Conservation (phyloP, 2,888 invertebrate species). For the Trissoscelio sp. region DNA sequence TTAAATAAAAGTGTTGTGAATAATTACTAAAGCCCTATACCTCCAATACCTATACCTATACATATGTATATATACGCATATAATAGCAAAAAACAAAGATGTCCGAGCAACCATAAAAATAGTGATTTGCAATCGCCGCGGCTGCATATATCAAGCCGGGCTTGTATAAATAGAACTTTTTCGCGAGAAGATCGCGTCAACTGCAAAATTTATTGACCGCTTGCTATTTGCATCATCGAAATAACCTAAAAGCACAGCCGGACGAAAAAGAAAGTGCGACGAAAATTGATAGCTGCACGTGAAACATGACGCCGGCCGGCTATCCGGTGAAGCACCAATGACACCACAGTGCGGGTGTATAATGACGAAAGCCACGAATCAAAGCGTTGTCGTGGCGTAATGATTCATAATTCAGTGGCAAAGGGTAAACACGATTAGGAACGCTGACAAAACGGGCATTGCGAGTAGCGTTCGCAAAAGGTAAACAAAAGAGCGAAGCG, state of each 20-base stretch:
- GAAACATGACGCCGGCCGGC: background rate
- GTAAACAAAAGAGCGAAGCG: conserved; percentile 60
- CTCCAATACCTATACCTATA: too few species aligned
- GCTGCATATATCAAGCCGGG: conserved; percentile 6
- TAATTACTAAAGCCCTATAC: too few species aligned
- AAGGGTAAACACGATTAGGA: conserved; percentile 39
- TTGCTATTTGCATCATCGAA: conserved; percentile 9
- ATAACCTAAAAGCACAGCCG: conserved; percentile 13
- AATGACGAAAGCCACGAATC: conserved; percentile 8
- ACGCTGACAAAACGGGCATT: conserved; percentile 32
- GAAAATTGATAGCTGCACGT: conserved; percentile 9
- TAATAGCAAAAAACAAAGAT: too few species aligned
- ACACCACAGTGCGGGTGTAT: too few species aligned
- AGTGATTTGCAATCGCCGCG: conserved; percentile 18
- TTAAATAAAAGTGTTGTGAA: too few species aligned
- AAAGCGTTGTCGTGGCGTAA: background rate
- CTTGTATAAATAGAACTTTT: conserved; percentile 29
- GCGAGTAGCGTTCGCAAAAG: conserved; percentile 47
- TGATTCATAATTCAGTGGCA: conserved; percentile 37
- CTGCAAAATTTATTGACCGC: conserved; percentile 11
- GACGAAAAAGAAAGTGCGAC: too few species aligned
- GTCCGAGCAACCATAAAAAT: conserved; percentile 20
- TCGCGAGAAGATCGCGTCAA: conserved; percentile 11
- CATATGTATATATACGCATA: too few species aligned
- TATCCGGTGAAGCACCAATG: too few species aligned